Base-by-base conservation (phyloP, 2,797 vertebrate genomes). In the Spatula clypeata region DNA sequence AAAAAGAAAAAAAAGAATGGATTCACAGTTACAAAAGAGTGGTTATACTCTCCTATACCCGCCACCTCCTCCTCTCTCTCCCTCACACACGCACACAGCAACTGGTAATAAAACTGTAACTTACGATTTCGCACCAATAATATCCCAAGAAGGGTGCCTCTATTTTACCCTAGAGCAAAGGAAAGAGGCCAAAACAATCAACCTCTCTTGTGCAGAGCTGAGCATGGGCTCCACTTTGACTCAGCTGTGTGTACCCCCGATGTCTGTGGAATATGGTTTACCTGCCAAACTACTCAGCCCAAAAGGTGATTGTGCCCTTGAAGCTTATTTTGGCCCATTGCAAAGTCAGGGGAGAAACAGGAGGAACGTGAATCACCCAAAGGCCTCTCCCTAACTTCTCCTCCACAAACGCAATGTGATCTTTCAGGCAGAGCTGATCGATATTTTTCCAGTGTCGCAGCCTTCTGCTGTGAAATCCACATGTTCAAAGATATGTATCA, bases 111-210 rank as follows among this genome's bases (percentile, higher is more conserved):
- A 93, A 95, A 90, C 70, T 94, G 21, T 93, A 97, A 94, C 88
- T 93, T 97, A 96, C 21, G 80, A 96, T 97, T 97, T 97, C 75
- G 92, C 83, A 97, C 95, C 90, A 97, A 73, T 97, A 96, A 94
- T 88, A 91, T 94, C 93, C 92, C 86, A 51, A 94, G 90, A 94
- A 94, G 77, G 92, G 79, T 79, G 90, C 91, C 87, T 97, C 94
- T 94, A 54, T 97, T 96, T 97, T 94, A 72, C 92, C 86, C 79
- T 70, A 69, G 84, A 96, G 96, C 92, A 91, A 97, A 96, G 93
- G 93, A 97, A 97, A 86, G 64, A 92, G 92, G 93, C 93, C 95
- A 97, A 95, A 96, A 97, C 86, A 97, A 97, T 97, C 94, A 96
- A 89, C 44, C 96, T 96, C 83, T 90, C 91, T 88, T 80, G 86